A percentile compares a stretch with the other conserved stretches of the same genome.
Evolutionary conservation across 2,113 vertebrate genomes (phyloP).

Genomic region (Epinephelus fuscoguttatus): DNA sequence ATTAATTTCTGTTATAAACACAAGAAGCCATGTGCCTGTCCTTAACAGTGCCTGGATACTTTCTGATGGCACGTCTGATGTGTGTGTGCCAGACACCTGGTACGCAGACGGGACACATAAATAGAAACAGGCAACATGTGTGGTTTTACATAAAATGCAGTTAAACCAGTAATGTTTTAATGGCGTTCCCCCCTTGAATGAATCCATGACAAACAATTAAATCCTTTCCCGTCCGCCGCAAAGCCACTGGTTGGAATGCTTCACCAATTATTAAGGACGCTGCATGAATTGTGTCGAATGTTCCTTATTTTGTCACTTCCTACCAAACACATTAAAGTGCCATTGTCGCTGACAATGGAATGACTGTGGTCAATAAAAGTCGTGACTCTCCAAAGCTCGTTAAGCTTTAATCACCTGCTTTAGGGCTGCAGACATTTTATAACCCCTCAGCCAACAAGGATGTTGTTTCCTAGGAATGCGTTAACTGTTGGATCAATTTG

Average conservation of each 20-base stretch:
- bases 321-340: constrained; percentile 34
- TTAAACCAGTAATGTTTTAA: constrained; percentile 36
- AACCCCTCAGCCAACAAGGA: constrained; percentile 20
- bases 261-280: constrained; percentile 27
- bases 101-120: constrained; percentile 29
- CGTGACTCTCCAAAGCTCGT: constrained; percentile 8
- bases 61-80: constrained; percentile 3
- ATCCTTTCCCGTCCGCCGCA: constrained; percentile 36
- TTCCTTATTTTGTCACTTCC: constrained; percentile 46
- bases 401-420: constrained; percentile 54
- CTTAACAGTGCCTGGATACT: not conserved
- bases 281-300: constrained; percentile 25
- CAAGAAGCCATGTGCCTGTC: not conserved
- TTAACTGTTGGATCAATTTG: not conserved
- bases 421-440: constrained; percentile 50
- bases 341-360: constrained; percentile 22
- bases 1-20: not conserved
- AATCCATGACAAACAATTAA: constrained; percentile 51
- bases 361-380: constrained; percentile 41
- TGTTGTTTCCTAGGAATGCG: constrained; percentile 10
- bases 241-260: constrained; percentile 41
- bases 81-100: constrained; percentile 30
- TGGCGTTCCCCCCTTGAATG: constrained; percentile 33
- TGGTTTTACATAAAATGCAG: constrained; percentile 45
- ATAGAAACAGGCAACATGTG: constrained; percentile 42